A percentile compares a stretch with the other conserved stretches of the same genome.
Evolutionary conservation across 2,113 vertebrate genomes (phyloP).

Genomic region (Pungitius pungitius): DNA sequence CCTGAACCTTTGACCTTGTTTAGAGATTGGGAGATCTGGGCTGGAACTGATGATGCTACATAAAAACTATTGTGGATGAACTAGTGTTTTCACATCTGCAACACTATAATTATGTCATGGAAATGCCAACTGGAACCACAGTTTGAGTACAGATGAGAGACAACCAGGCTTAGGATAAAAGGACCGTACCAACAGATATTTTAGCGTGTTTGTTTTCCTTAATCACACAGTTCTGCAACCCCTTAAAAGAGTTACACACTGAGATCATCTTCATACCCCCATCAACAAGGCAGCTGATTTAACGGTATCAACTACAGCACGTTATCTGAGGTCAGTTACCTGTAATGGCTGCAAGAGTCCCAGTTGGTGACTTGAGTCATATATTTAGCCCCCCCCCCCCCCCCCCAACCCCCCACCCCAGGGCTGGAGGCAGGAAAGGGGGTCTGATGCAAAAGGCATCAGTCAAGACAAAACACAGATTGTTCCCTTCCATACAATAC

Average conservation of each 20-base stretch:
- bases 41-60: constrained; percentile 21
- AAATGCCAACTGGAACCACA: constrained; percentile 31
- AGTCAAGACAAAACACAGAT: constrained; percentile 57
- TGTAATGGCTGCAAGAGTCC: constrained; percentile 19
- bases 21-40: neutral
- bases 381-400: constrained; percentile 37
- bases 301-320: constrained; percentile 20
- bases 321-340: constrained; percentile 23
- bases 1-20: constrained; percentile 58
- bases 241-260: constrained; percentile 6
- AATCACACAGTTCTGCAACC: constrained; percentile 21
- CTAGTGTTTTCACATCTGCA: constrained; percentile 48
- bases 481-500: constrained; percentile 59
- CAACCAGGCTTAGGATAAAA: constrained; percentile 6
- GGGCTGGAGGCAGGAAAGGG: constrained; percentile 40
- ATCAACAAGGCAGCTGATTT: constrained; percentile 27
- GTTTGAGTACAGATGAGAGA: constrained; percentile 28
- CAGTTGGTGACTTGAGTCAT: constrained; percentile 40
- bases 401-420: no score
- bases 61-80: constrained; percentile 14
- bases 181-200: constrained; percentile 25
- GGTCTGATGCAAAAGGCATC: constrained; percentile 30
- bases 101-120: constrained; percentile 52
- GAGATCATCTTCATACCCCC: constrained; percentile 19
- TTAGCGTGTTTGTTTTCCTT: constrained; percentile 32